Evolutionary conservation across 2,113 vertebrate species (phyloP), one percentile per base, ranked within the genome.

Genomic region (Apus apus): DNA sequence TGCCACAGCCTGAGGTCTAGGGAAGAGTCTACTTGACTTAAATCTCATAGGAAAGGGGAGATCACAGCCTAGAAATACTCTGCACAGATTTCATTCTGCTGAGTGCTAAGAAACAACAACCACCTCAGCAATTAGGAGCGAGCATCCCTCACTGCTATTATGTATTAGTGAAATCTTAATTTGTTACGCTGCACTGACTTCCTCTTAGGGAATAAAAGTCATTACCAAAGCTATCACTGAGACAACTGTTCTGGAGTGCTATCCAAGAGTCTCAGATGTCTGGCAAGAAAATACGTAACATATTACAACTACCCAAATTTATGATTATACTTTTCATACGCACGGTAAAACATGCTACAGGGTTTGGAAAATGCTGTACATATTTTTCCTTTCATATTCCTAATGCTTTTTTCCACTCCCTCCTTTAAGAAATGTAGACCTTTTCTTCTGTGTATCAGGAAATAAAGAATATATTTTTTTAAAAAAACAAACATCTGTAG

Each of bases 231-330:
- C 46, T 54, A 80, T 70, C 72, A 85, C 53, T 79, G 81, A 93
- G 83, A 91, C 18, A 8, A 72, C 67, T 88, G 60, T 89, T 94
- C 65, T 79, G 64, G 80, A 90, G 26, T 20, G 27, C 15, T 81
- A 89, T 74, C 76, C 90, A 96, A 96, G 74, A 93, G 58, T 61
- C 36, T 87, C 78, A 76, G 67, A 45, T 26, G 5, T 48, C 71
- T 87, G 83, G 77, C 84, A 94, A 94, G 87, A 94, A 97, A 93
- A 91, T 64, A 70, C 27, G 66, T 79, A 75, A 96, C 50, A 40
- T 89, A 91, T 77, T 67, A 77, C 87, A 96, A 70, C 32, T 73
- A 91, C 50, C 70, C 84, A 75, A 95, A 66, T 53, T 36, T 94
- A 38, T 38, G 46, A 67, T 46, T 15, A 67, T 60, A 34, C 51